phyloP scores from a whole-genome alignment of 2,113 vertebrate genomes.

The Alces alces region DNA sequence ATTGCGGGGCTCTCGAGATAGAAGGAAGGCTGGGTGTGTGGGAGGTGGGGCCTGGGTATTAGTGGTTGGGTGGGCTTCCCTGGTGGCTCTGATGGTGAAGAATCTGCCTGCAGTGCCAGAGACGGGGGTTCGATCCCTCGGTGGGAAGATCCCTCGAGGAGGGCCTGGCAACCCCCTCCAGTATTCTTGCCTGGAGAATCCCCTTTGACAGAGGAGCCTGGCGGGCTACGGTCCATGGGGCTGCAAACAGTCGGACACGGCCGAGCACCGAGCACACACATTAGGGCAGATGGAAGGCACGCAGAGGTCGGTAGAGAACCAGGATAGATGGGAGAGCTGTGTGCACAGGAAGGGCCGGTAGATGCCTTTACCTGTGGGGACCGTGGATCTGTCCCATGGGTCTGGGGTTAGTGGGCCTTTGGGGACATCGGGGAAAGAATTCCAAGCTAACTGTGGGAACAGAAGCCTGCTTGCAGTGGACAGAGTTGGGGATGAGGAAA shows the following conservation, averaged over 20 bases:
- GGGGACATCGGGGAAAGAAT: background rate
- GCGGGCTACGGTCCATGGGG: background rate
- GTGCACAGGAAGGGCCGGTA: background rate
- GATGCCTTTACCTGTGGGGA: background rate
- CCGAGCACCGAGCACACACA: fast-evolving
- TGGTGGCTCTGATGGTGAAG: background rate
- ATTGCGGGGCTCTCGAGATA: background rate
- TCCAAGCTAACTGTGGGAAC: background rate
- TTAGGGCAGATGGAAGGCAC: background rate
- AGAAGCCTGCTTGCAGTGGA: background rate
- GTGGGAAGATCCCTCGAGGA: background rate
- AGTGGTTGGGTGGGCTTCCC: background rate
- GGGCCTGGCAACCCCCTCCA: background rate
- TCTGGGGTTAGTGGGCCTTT: background rate
- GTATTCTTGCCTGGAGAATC: background rate
- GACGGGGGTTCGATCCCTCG: background rate
- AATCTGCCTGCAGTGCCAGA: background rate
- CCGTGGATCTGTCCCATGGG: background rate
- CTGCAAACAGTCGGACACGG: background rate
- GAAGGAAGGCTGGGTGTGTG: background rate
- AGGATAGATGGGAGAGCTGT: background rate
- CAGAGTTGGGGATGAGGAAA: background rate
- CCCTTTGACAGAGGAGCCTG: background rate
- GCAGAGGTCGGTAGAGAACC: background rate
- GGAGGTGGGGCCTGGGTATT: background rate